A percentile compares a stretch with the other conserved stretches of the same genome.
phyloP scores from a whole-genome alignment of 1,140 invertebrate genomes.

The Neodiprion virginianus region DNA sequence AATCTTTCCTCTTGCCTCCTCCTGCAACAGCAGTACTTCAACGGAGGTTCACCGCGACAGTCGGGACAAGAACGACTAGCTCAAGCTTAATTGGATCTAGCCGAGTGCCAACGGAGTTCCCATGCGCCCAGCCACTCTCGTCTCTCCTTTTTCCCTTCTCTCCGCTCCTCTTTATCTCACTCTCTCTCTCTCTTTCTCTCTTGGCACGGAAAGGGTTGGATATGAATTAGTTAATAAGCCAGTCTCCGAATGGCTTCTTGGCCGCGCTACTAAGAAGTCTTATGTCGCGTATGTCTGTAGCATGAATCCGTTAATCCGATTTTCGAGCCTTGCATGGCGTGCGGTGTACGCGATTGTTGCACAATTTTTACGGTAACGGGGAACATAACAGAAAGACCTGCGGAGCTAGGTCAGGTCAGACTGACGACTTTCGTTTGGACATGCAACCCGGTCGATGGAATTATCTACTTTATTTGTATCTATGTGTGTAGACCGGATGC shows the following conservation, averaged over 20 bases:
- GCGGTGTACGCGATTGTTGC: neutral
- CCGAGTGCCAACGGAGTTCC: neutral
- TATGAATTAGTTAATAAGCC: neutral
- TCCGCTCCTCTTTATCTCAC: neutral
- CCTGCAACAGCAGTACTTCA: too few species aligned
- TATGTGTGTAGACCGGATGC: too few species aligned
- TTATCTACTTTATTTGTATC: too few species aligned
- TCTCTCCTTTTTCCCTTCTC: neutral
- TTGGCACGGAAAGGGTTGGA: neutral
- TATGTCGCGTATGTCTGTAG: neutral
- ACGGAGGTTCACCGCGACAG: too few species aligned
- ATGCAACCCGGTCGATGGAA: too few species aligned
- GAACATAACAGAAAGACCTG: too few species aligned
- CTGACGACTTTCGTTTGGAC: too few species aligned
- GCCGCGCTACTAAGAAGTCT: neutral
- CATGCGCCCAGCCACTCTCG: neutral
- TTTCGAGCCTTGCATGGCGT: neutral
- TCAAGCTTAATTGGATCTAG: slow-evolving; percentile 5
- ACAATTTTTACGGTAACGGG: neutral
- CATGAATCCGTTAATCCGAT: neutral
- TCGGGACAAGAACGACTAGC: neutral
- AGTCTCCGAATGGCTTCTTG: neutral
- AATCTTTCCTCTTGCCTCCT: too few species aligned
- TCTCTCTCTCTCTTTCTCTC: too few species aligned
- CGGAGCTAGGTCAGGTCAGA: too few species aligned